Evolutionary conservation across 1,140 invertebrate species (phyloP), one percentile per base, ranked within the genome.

Genomic region (Steinernema feltiae): DNA sequence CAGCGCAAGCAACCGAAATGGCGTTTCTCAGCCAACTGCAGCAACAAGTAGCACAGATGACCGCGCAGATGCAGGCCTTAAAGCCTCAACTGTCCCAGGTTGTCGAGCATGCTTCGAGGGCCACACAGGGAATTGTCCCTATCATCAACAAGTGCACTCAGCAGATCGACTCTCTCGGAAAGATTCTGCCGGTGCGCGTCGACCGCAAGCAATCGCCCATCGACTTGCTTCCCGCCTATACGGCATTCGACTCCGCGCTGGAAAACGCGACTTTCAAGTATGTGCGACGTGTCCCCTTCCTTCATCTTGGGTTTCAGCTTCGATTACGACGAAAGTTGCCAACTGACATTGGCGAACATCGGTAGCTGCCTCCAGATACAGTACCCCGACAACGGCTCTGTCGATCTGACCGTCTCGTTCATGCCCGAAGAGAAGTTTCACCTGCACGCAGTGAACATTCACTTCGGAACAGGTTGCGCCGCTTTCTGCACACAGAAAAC

Each of bases 131-230:
- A 15, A 15, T 63, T 21, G 53, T 63, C 7, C 53, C 53, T 27
- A 63, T 63, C 53, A 63, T 63, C 53, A 63, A 63, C 53, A 63
- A 27, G 24, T 63, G 53, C 53, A 63, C 53, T 21, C 53, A 63
- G 53, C 53, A 63, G 53, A 63, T 85, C 73, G 84, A 85, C 70
- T 77, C 75, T 12, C 72, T 85, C 7, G 83, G 82, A 7, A 85
- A 85, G 71, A 82, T 87, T 27, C 46, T 85, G 18, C 79, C 80
- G 71, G 81, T 81, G 24, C 30, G 69, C 48, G 76, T 83, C 21
- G 80, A 82, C 73, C 81, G 79, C 7, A 85, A 82, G 30, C 85
- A 85, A 71, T 86, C 85, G 30, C 84, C 84, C 18, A 84, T 85
- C 30, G 84, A 85, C 72, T 48, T 85, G n/a, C 72, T 85, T n/a